These are phyloP conservation scores for Myotis myotis DNA, from an alignment of 2,797 vertebrate genomes.

Conservation along the genomic window DNA sequence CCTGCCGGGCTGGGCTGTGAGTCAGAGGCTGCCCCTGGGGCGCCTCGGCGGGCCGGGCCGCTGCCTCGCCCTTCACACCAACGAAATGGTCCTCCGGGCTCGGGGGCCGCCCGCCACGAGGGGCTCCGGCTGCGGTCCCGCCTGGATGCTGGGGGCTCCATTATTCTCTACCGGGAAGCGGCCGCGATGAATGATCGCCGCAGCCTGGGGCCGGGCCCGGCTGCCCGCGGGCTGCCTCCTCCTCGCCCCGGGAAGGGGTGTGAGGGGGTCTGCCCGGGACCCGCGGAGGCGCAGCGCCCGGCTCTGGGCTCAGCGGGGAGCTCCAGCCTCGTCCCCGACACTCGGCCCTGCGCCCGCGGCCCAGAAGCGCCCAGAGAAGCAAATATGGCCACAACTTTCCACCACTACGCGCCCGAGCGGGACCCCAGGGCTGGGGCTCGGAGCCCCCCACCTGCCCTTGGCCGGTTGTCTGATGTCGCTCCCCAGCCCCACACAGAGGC, in stretches of 20 bases:
- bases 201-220: slow-evolving; percentile 53
- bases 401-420: background rate
- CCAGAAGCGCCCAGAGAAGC: background rate
- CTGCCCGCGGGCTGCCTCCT: background rate
- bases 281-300: background rate
- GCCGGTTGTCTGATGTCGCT: background rate
- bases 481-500: background rate
- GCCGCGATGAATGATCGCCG: background rate
- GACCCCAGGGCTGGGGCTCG: background rate
- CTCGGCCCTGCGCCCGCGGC: background rate
- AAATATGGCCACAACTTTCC: slow-evolving; percentile 7
- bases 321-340: background rate
- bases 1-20: background rate
- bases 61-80: slow-evolving; percentile 58
- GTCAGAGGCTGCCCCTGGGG: background rate
- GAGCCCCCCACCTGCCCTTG: background rate
- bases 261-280: background rate
- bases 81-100: slow-evolving; percentile 42
- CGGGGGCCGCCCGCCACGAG: background rate
- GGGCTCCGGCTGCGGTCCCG: background rate
- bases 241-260: background rate
- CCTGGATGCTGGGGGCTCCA: slow-evolving; percentile 47
- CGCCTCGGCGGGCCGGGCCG: background rate
- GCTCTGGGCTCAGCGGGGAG: background rate
- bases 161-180: slow-evolving; percentile 10